Evolutionary conservation across 2,888 invertebrate genomes (phyloP), one percentile per base, ranked within the genome.

Genomic region (Patella ulyssiponensis): DNA sequence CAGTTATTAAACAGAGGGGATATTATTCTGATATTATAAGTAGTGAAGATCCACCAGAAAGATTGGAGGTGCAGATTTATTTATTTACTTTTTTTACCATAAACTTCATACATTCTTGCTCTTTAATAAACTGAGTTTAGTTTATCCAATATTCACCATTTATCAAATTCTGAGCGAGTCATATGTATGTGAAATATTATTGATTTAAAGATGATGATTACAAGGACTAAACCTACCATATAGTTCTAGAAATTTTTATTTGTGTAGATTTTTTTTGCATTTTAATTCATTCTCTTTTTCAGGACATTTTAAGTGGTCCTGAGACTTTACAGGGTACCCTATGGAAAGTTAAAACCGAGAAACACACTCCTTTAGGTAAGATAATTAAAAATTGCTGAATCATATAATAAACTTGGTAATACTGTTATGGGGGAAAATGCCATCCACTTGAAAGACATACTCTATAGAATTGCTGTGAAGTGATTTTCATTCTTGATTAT

Each of bases 1-100:
- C 91, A 44, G 90, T 89, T 78, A 90, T 91, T 53, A 90, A 90
- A 84, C 91, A 91, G 81, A 81, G 91, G 80, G 92, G 92, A 54
- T 91, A 83, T 81, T 92, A 92, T 80, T 92, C 92, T 3, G 92
- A 91, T 83, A 88, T 90, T 58, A 83, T 91, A 52, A 86, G 84
- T 58, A 72, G 82, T 69, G 87, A 86, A 81, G 81, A 75, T n/a
- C 85, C 86, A 27, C 69, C 76, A 79, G 54, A 73, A 79, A 77
- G 73, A 73, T 51, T 70, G 69, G 33, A 70, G 64, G 64, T 64
- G 44, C 44, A 44, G 44, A 7, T 9, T 44, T 20, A 9, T 20
- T 64, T 64, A 12, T 9, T 20, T 20, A 11, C 0, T n/a, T 64
- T n/a, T 64, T 44, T 44, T 33, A 7, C 1, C 9, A 17, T 14